Conservation (phyloP, 2,113 vertebrate species). For the Thomomys bottae region DNA sequence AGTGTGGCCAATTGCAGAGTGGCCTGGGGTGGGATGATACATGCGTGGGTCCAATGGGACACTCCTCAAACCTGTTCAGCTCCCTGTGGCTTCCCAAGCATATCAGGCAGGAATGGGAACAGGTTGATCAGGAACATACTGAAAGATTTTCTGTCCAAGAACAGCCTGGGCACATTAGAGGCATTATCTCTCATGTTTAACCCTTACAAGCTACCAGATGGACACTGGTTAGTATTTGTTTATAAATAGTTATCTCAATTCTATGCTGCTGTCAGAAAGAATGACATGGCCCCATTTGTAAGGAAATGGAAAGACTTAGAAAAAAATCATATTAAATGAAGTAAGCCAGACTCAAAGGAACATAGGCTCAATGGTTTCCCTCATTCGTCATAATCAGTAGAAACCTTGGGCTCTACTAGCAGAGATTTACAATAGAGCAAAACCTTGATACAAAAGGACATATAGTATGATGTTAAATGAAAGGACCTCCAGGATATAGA, state of each 20-base stretch:
- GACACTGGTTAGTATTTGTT: background rate
- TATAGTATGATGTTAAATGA: no score
- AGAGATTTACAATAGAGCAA: no score
- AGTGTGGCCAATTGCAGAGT: background rate
- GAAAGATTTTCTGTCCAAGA: constrained; percentile 13
- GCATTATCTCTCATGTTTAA: background rate
- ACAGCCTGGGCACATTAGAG: background rate
- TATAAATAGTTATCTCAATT: background rate
- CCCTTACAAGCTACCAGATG: background rate
- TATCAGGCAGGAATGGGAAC: background rate
- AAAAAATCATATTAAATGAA: no score
- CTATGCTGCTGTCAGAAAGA: no score
- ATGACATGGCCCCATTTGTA: no score
- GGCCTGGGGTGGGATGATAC: background rate
- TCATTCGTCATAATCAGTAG: no score
- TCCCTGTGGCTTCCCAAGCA: background rate
- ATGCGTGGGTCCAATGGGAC: accelerated
- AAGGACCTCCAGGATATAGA: no score
- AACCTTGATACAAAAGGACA: no score
- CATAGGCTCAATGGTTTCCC: no score
- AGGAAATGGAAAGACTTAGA: no score
- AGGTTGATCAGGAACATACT: background rate
- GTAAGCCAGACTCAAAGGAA: no score
- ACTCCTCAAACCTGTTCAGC: background rate
- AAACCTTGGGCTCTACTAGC: no score